phyloP scores from a whole-genome alignment of 2,113 vertebrate genomes.

The Macrotus californicus region DNA sequence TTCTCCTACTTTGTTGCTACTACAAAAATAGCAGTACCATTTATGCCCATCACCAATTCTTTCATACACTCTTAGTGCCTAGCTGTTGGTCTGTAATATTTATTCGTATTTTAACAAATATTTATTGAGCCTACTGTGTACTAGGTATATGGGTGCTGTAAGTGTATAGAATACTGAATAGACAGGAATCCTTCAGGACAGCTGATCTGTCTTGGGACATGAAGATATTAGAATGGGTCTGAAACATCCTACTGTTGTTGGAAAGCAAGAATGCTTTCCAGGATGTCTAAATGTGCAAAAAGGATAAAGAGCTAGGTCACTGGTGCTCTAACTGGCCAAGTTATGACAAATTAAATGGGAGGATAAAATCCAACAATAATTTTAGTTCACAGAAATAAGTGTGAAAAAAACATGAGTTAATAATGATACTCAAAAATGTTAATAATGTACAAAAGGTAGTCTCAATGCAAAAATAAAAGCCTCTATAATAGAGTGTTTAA shows the following conservation, averaged over 20 bases:
- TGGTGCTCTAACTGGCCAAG: neutral
- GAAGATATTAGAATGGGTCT: neutral
- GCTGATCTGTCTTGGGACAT: neutral
- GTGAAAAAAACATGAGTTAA: neutral
- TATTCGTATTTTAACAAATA: slow-evolving; percentile 19
- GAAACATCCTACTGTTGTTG: neutral
- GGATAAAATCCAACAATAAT: neutral
- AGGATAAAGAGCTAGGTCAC: neutral
- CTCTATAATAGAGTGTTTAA: neutral
- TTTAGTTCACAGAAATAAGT: neutral
- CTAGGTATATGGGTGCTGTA: neutral
- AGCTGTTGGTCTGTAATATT: neutral
- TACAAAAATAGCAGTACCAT: neutral
- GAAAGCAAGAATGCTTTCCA: neutral
- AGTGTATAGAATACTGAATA: neutral
- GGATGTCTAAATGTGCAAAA: neutral
- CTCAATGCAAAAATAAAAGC: neutral
- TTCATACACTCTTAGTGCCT: neutral
- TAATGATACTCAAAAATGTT: neutral
- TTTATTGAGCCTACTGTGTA: neutral
- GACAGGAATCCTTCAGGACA: neutral
- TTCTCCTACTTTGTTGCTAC: neutral
- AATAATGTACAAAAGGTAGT: neutral
- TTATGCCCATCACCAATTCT: neutral
- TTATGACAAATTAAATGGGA: neutral